A percentile compares a stretch with the other conserved stretches of the same genome.
These are phyloP conservation scores for Drosophila kohkoa DNA, from an alignment of 1,140 invertebrate species.

Conservation along the genomic window DNA sequence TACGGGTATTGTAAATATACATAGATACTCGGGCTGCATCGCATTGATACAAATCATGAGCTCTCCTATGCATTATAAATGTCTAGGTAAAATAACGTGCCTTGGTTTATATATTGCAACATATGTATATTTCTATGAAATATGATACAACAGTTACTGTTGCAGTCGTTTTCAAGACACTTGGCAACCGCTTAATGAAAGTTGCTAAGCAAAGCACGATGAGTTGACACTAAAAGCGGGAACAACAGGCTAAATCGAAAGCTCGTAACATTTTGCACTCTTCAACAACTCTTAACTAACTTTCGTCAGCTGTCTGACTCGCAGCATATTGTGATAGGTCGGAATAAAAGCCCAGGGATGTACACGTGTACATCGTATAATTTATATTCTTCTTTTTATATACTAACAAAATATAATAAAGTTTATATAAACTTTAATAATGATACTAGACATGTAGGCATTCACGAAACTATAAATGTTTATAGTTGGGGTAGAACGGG, in stretches of 20 bases:
- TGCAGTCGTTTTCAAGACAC: constrained; percentile 5
- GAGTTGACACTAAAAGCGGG: constrained; percentile 24
- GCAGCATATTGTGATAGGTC: constrained; percentile 34
- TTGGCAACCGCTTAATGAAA: constrained; percentile 5
- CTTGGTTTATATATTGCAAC: too few species aligned
- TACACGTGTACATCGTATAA: background rate
- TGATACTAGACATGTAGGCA: too few species aligned
- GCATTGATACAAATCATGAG: too few species aligned
- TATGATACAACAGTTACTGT: background rate
- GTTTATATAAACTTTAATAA: background rate
- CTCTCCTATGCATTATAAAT: too few species aligned
- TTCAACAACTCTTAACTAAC: background rate
- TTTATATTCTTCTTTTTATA: background rate
- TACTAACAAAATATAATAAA: background rate
- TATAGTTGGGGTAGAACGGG: too few species aligned
- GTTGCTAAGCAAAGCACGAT: constrained; percentile 27
- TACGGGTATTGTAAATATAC: too few species aligned
- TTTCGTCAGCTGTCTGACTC: background rate
- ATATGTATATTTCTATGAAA: background rate
- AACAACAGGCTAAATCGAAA: background rate
- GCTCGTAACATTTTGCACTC: background rate
- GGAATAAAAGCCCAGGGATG: background rate
- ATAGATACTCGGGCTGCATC: too few species aligned
- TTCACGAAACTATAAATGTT: too few species aligned
- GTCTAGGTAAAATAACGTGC: too few species aligned